Evolutionary conservation across 2,888 invertebrate species (phyloP).

Genomic region (Scaptomyza cyrtandrae): DNA sequence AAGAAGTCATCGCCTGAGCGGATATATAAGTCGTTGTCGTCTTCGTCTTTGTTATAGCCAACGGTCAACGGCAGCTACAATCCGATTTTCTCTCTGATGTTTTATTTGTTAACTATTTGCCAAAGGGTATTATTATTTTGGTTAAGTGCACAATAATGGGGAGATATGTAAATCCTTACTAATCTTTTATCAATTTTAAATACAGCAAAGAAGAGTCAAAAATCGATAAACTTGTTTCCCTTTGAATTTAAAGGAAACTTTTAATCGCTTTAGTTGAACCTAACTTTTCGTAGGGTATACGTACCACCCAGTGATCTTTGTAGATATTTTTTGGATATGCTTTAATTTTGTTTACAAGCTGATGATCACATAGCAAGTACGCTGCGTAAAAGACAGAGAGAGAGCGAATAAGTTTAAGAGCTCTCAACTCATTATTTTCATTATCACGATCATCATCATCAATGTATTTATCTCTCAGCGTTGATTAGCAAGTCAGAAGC

Average conservation of each 20-base stretch:
- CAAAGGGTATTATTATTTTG: neutral
- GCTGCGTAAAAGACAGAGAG: constrained; percentile 37
- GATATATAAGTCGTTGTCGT: constrained; percentile 41
- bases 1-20: constrained; percentile 35
- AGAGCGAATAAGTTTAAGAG: constrained; percentile 1
- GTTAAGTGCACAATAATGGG: neutral
- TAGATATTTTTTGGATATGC: neutral
- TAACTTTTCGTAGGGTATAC: neutral
- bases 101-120: neutral
- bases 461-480: constrained; percentile 4
- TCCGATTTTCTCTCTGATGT: constrained; percentile 11
- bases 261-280: no score
- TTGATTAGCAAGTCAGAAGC: constrained; percentile 44
- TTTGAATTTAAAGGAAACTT: no score
- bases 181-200: no score
- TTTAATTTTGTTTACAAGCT: constrained; percentile 14
- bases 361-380: constrained; percentile 33
- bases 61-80: constrained; percentile 36
- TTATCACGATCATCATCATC: no score
- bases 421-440: constrained; percentile 18
- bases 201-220: no score
- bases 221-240: no score
- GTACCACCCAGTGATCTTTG: neutral
- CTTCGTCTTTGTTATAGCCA: constrained; percentile 6
- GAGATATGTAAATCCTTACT: no score